phyloP scores from a whole-genome alignment of 2,113 vertebrate species.

The Nesogale talazaci region DNA sequence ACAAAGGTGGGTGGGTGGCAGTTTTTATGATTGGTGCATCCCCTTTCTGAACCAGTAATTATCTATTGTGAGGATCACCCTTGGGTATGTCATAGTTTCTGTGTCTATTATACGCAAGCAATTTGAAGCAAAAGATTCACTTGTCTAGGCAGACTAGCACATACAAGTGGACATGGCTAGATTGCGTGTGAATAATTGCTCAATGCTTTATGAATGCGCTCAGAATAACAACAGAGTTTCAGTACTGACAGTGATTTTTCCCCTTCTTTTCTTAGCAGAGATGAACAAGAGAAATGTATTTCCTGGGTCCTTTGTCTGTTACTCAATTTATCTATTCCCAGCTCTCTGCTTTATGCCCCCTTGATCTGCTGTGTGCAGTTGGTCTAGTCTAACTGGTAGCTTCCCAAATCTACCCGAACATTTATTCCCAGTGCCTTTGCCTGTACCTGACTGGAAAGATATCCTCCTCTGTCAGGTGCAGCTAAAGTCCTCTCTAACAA shows the following conservation, averaged over 20 bases:
- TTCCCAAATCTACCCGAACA: not conserved
- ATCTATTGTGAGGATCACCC: not conserved
- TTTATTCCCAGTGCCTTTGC: not conserved
- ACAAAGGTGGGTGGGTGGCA: rapidly evolving
- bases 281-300: not conserved
- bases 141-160: not conserved
- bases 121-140: slow-evolving; percentile 19
- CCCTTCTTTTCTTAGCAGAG: slow-evolving; percentile 12
- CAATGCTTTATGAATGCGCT: not conserved
- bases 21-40: not conserved
- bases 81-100: slow-evolving; percentile 63
- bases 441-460: not conserved
- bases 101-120: slow-evolving; percentile 35
- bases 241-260: not conserved
- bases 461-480: not conserved
- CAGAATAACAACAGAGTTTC: not conserved
- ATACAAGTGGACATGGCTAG: not conserved
- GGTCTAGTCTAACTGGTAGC: not conserved
- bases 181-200: slow-evolving; percentile 22
- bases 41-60: not conserved
- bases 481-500: not conserved
- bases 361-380: not conserved
- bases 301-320: not conserved
- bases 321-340: not conserved
- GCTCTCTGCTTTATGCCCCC: not conserved